Evolutionary conservation across 2,888 invertebrate species (phyloP), one percentile per base, ranked within the genome.

Genomic region (Barypeithes pellucidus): DNA sequence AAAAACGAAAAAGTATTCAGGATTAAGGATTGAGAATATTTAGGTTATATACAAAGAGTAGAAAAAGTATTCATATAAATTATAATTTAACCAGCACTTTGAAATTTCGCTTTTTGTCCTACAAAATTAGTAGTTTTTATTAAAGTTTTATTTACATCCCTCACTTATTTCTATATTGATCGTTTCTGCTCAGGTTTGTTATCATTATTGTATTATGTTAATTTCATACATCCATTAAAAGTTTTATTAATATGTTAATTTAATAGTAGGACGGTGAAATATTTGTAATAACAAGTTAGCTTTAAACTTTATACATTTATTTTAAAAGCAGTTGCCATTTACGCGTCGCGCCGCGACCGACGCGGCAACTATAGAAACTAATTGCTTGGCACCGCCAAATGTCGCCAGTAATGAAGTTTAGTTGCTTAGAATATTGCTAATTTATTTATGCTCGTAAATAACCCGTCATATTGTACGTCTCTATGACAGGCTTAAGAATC

Each of bases 361-460:
- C 22, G 41, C 14, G 41, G 41, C 41, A 41, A 41, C 41, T 14
- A 50, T 11, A 50, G 12, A 9, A 33, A 16, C 33, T 54, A 54
- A 54, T 54, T 29, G 33, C 54, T 54, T 54, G 16, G 29, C 54
- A 33, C 54, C 29, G 54, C 29, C 29, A 54, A 33, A 54, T 54
- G 54, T 20, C 33, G 54, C 33, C 14, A 16, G 29, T 33, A n/a
- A 22, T 52, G 24, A 8, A 52, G 52, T 24, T 9, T 12, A 52
- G 24, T 24, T 52, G 22, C n/a, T n/a, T 16, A 5, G 54, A 4
- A 24, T 54, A 33, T 16, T 22, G 5, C 14, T 12, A 22, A 14
- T 22, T 50, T 12, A 22, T 50, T 50, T 50, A 50, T 20, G n/a
- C 22, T 4, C 12, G 12, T 20, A 50, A 12, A 22, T 3, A 50